Evolutionary conservation across 1,140 invertebrate genomes (phyloP).

Genomic region (Drosophila nannoptera): DNA sequence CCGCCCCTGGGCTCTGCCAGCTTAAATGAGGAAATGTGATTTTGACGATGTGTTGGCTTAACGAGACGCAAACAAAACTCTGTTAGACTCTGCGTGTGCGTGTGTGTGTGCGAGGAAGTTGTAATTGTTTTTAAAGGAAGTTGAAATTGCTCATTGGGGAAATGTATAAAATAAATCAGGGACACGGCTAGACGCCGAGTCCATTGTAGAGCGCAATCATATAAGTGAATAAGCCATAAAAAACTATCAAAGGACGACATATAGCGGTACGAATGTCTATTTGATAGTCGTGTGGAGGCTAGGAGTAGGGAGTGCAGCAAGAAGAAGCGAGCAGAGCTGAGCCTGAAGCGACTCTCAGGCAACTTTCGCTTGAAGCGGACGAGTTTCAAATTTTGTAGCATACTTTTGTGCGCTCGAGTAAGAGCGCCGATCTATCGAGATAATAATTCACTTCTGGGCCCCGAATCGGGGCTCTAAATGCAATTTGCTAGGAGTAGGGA

Average conservation of each 20-base stretch:
- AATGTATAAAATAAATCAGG: conserved; percentile 70
- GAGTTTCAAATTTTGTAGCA: no score
- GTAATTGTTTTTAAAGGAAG: conserved; percentile 77
- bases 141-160: conserved; percentile 70
- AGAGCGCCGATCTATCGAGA: no score
- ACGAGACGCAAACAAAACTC: conserved; percentile 44
- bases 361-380: no score
- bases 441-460: no score
- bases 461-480: no score
- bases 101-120: conserved; percentile 53
- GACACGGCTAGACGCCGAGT: background rate
- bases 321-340: no score
- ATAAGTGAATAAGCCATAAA: conserved; percentile 4
- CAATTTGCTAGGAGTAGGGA: no score
- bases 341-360: no score
- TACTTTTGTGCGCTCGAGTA: no score
- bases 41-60: conserved; percentile 78
- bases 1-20: conserved; percentile 12
- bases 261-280: background rate
- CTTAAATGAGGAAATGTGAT: conserved; percentile 68
- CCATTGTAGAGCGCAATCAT: conserved; percentile 10
- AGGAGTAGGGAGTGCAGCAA: no score
- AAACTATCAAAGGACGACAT: conserved; percentile 1
- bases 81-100: conserved; percentile 1
- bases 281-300: no score